These are phyloP conservation scores for Drosophila austrosaltans DNA, from an alignment of 2,888 invertebrate genomes.

Conservation along the genomic window DNA sequence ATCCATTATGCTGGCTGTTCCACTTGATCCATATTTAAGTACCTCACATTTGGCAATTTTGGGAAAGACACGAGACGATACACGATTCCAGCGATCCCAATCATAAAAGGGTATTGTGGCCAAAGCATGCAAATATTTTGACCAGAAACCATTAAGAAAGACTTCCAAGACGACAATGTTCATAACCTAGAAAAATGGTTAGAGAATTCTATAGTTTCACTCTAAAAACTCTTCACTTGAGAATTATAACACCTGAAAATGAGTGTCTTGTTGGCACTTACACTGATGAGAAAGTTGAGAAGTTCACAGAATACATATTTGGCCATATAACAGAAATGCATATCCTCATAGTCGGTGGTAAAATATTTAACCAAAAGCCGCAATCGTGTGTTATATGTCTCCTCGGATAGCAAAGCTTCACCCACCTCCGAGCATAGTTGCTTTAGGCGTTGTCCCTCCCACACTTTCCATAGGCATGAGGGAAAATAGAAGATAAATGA, in stretches of 20 bases:
- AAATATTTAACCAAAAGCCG: constrained; percentile 80
- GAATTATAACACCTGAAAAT: background rate
- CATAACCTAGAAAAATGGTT: constrained; percentile 58
- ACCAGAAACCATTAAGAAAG: constrained; percentile 82
- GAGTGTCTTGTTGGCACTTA: constrained; percentile 83
- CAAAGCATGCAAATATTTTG: constrained; percentile 78
- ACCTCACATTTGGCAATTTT: constrained; percentile 94
- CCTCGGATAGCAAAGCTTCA: constrained; percentile 75
- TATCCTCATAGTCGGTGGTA: constrained; percentile 76
- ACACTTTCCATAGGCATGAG: constrained; percentile 82
- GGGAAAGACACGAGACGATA: constrained; percentile 82
- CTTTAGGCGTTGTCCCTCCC: constrained; percentile 84
- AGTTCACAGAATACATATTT: constrained; percentile 89
- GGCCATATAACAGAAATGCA: constrained; percentile 85
- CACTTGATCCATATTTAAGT: constrained; percentile 93
- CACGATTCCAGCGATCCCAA: constrained; percentile 81
- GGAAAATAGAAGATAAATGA: constrained; percentile 81
- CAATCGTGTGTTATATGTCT: constrained; percentile 71
- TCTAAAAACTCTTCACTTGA: background rate
- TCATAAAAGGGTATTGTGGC: constrained; percentile 76
- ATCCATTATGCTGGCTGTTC: constrained; percentile 91
- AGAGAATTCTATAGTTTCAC: background rate
- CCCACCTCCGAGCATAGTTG: constrained; percentile 81
- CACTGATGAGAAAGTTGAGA: constrained; percentile 90
- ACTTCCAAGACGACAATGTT: constrained; percentile 80